Evolutionary conservation across 2,888 invertebrate species (phyloP).

Genomic region (Octonoba sinensis): DNA sequence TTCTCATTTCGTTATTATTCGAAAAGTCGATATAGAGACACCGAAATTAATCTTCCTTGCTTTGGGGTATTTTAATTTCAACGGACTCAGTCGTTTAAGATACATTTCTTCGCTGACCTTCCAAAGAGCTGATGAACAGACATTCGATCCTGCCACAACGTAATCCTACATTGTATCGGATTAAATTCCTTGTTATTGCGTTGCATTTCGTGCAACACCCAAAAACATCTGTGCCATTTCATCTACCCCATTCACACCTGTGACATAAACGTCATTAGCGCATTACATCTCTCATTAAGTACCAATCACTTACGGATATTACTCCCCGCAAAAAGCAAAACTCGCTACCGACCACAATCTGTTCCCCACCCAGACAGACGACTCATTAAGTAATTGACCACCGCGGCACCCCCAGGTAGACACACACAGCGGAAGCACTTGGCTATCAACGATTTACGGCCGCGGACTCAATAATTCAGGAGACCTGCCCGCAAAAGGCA

Average conservation of each 20-base stretch:
- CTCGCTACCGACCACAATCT: constrained; percentile 34
- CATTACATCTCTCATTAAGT: constrained; percentile 36
- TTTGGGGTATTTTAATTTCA: no score
- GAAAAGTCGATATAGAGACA: no score
- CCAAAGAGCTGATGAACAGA: no score
- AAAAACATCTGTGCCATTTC: not conserved
- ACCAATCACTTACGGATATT: constrained; percentile 11
- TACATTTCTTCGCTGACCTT: no score
- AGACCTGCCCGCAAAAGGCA: constrained; percentile 17
- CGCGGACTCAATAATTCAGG: constrained; percentile 45
- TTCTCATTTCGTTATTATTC: no score
- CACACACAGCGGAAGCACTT: not conserved
- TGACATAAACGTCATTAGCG: not conserved
- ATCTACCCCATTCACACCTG: constrained; percentile 13
- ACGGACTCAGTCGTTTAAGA: no score
- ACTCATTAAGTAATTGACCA: constrained; percentile 56
- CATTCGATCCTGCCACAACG: no score
- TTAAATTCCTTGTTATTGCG: no score
- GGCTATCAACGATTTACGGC: constrained; percentile 40
- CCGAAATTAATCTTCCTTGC: no score
- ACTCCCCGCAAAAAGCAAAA: constrained; percentile 5
- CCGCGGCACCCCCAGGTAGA: constrained; percentile 8
- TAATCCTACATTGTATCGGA: no score
- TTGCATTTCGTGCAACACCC: no score
- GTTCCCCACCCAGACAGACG: constrained; percentile 12